These are phyloP conservation scores for Eurytoma californica DNA, from an alignment of 2,888 invertebrate species.

Conservation along the genomic window DNA sequence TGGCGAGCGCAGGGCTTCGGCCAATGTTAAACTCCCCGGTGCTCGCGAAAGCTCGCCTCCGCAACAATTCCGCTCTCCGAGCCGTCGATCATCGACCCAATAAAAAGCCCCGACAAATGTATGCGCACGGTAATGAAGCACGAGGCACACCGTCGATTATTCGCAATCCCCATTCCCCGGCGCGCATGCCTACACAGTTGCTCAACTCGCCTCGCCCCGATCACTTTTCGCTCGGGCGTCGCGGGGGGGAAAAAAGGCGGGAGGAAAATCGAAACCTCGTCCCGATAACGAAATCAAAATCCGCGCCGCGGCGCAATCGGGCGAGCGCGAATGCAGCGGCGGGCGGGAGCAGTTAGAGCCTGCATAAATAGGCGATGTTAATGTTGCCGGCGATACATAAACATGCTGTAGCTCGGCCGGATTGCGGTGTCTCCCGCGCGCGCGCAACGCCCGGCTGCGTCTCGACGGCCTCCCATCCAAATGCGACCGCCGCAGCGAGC, in stretches of 20 bases:
- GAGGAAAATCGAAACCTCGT: not conserved
- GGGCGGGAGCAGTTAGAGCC: constrained; percentile 64
- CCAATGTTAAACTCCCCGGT: too few species aligned
- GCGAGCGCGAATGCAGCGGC: constrained; percentile 31
- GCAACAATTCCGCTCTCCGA: too few species aligned
- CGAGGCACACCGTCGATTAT: too few species aligned
- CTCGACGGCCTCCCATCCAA: constrained; percentile 4
- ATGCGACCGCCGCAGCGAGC: constrained; percentile 12
- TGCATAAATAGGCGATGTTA: constrained; percentile 73
- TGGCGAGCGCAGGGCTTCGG: too few species aligned
- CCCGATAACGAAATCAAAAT: constrained; percentile 8
- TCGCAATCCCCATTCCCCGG: too few species aligned
- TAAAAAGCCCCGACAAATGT: too few species aligned
- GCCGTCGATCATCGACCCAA: too few species aligned
- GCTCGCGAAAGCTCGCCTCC: too few species aligned
- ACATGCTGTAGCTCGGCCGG: constrained; percentile 71
- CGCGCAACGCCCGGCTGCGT: constrained; percentile 10
- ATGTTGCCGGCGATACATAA: constrained; percentile 72
- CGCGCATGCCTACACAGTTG: too few species aligned
- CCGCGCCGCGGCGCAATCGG: constrained; percentile 20
- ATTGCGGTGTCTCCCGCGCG: constrained; percentile 63
- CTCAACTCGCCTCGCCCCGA: too few species aligned
- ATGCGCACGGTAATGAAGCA: too few species aligned
- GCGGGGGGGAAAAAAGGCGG: constrained; percentile 28
- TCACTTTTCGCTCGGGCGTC: not conserved